Percentiles rank a stretch among this genome's conserved stretches.
Evolutionary conservation across 2,888 invertebrate genomes (phyloP).

Genomic region (Didymodactylos carnosus): DNA sequence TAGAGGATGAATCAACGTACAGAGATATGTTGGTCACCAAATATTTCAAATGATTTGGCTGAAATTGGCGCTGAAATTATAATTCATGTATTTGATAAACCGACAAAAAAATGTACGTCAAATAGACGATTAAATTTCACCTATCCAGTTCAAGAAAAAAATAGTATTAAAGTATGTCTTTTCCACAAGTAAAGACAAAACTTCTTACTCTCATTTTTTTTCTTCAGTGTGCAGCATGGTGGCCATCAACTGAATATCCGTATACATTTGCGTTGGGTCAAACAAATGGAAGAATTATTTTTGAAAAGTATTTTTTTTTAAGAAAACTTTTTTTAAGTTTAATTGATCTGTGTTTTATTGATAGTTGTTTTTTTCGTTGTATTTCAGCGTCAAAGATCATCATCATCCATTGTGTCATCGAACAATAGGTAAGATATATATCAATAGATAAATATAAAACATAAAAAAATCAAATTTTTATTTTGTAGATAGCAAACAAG

Average conservation of each 20-base stretch:
- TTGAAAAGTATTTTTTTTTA: constrained; percentile 46
- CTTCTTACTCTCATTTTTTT: neutral
- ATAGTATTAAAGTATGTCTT: neutral
- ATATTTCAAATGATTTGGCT: neutral
- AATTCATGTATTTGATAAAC: neutral
- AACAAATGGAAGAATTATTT: constrained; percentile 60
- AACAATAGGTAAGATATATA: neutral
- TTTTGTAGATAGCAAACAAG: constrained; percentile 54
- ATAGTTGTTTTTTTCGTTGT: too few species aligned
- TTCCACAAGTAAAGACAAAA: too few species aligned
- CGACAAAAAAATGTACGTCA: too few species aligned
- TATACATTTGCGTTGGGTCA: constrained; percentile 67
- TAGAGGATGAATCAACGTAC: too few species aligned
- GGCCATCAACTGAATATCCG: constrained; percentile 54
- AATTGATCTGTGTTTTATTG: too few species aligned
- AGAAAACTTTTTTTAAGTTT: neutral
- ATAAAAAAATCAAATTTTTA: too few species aligned
- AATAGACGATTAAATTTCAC: too few species aligned
- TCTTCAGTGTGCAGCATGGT: constrained; percentile 47
- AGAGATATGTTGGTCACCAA: neutral
- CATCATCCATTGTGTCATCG: neutral
- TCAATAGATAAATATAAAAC: constrained; percentile 44
- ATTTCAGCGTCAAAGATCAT: neutral
- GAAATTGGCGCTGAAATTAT: neutral
- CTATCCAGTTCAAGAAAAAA: neutral